phyloP scores from a whole-genome alignment of 1,140 invertebrate species.

The Cotesia chilonis region DNA sequence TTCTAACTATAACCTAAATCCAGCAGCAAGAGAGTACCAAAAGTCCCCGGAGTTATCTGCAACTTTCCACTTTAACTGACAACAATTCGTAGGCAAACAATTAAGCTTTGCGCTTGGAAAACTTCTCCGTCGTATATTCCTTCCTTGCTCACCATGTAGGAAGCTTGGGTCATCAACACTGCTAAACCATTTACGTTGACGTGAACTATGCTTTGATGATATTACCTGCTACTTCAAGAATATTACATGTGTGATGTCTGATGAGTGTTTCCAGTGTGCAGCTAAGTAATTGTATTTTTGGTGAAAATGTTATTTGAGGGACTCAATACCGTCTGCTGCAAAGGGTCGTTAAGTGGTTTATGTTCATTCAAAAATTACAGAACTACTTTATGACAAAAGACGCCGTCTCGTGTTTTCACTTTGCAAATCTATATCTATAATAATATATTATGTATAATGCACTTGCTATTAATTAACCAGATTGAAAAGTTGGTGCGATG shows the following conservation, averaged over 20 bases:
- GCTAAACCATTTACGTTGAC: constrained; percentile 13
- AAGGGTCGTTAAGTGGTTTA: too few relatives aligned
- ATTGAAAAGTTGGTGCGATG: too few relatives aligned
- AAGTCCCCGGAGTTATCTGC: constrained; percentile 53
- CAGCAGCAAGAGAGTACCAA: constrained; percentile 24
- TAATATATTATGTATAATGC: too few relatives aligned
- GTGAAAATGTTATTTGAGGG: neutral
- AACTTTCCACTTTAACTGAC: constrained; percentile 62
- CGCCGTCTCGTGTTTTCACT: too few relatives aligned
- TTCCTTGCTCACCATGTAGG: constrained; percentile 36
- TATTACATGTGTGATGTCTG: neutral
- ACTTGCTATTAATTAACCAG: too few relatives aligned
- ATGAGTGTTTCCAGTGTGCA: neutral
- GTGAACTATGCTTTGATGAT: constrained; percentile 10
- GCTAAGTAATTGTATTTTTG: constrained; percentile 38
- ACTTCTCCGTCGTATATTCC: constrained; percentile 43
- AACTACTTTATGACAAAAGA: too few relatives aligned
- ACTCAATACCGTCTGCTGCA: too few relatives aligned
- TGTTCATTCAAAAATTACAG: too few relatives aligned
- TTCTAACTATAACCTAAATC: neutral
- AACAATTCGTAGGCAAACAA: constrained; percentile 61
- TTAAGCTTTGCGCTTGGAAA: constrained; percentile 50
- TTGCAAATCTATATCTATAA: too few relatives aligned
- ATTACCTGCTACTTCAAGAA: constrained; percentile 2
- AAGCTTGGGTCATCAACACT: constrained; percentile 23